These are phyloP conservation scores for Mungos mungo DNA, from an alignment of 2,113 vertebrate species.

Conservation along the genomic window DNA sequence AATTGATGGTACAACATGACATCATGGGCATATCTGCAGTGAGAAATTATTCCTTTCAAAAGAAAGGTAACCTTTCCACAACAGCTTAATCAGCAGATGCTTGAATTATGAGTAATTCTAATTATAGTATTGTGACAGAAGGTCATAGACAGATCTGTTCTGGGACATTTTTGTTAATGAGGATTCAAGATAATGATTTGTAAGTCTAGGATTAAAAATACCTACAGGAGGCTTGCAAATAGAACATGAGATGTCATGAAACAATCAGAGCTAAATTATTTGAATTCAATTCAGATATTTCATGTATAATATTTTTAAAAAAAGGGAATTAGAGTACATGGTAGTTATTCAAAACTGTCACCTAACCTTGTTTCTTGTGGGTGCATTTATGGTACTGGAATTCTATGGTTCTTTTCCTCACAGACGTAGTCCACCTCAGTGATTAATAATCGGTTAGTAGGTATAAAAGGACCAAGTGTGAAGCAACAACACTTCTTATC, in stretches of 20 bases:
- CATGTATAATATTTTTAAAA: neutral
- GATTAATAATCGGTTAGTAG: neutral
- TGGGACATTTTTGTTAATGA: neutral
- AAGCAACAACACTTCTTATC: neutral
- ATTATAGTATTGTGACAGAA: neutral
- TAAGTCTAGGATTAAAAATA: neutral
- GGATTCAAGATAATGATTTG: neutral
- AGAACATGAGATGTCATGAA: neutral
- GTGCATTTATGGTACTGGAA: neutral
- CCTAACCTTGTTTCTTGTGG: neutral
- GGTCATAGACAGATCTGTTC: neutral
- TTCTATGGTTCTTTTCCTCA: neutral
- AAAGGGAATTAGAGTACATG: neutral
- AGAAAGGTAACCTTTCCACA: neutral
- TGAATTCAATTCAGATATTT: constrained; percentile 20
- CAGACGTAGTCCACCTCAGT: neutral
- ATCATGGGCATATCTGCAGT: neutral
- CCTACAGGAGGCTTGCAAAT: neutral
- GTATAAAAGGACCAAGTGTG: neutral
- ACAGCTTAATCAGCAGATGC: neutral
- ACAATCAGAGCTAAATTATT: neutral
- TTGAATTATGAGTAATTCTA: neutral
- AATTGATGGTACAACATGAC: neutral
- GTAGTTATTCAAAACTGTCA: neutral
- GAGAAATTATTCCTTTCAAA: neutral